phyloP scores from a whole-genome alignment of 2,888 invertebrate genomes.

The Alloscopus bannaensis region DNA sequence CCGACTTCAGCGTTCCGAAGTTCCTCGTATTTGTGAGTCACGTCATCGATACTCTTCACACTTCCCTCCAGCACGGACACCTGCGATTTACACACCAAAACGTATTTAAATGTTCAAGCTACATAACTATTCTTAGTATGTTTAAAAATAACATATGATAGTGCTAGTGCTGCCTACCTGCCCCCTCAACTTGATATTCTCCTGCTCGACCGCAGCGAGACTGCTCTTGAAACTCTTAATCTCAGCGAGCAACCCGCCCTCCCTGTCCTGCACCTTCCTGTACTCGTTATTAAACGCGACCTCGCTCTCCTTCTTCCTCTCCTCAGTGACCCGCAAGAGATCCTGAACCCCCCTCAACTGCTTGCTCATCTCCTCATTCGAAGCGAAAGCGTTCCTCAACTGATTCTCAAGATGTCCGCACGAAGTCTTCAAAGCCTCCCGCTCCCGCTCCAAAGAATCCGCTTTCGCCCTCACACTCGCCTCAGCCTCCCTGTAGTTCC shows the following conservation, averaged over 20 bases:
- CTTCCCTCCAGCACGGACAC: constrained; percentile 75
- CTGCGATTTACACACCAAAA: too few species aligned
- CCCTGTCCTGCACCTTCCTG: constrained; percentile 71
- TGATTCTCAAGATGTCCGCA: constrained; percentile 75
- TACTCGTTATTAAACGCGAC: constrained; percentile 28
- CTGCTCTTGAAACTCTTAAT: not conserved
- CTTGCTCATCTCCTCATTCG: constrained; percentile 68
- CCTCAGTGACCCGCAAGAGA: constrained; percentile 53
- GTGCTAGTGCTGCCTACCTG: constrained; percentile 74
- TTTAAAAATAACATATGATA: not conserved
- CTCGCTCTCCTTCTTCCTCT: constrained; percentile 45
- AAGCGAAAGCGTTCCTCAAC: constrained; percentile 74
- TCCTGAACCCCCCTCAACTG: constrained; percentile 66
- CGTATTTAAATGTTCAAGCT: too few species aligned
- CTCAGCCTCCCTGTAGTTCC: constrained; percentile 54
- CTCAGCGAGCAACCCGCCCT: constrained; percentile 29
- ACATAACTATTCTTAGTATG: too few species aligned
- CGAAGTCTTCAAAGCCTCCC: constrained; percentile 74
- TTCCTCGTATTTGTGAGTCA: constrained; percentile 72
- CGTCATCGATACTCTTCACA: constrained; percentile 74
- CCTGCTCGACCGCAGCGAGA: constrained; percentile 59
- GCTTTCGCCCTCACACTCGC: constrained; percentile 64
- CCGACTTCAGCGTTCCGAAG: constrained; percentile 36
- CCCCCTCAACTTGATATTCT: constrained; percentile 75
- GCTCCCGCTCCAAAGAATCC: constrained; percentile 67